Conservation (phyloP, 2,888 invertebrate species). For the Lamellibrachia satsuma region DNA sequence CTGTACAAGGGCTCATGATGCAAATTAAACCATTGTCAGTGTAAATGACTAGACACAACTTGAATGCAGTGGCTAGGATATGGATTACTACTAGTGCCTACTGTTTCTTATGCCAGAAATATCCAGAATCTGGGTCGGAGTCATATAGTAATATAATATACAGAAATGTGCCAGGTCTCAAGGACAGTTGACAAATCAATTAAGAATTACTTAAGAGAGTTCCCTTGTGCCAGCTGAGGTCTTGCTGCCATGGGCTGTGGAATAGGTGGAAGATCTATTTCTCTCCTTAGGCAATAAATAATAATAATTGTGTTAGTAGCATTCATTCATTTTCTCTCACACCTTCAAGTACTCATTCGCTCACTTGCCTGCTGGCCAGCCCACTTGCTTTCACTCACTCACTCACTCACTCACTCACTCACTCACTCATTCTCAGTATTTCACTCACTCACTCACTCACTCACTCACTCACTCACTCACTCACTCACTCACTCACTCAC, state of each 20-base stretch:
- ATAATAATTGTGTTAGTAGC: neutral
- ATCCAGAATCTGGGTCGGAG: neutral
- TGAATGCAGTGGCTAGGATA: neutral
- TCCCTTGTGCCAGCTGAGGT: neutral
- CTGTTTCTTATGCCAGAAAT: neutral
- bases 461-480: conserved; percentile 6
- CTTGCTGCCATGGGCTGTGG: neutral
- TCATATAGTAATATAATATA: neutral
- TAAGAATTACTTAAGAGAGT: neutral
- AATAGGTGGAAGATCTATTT: neutral
- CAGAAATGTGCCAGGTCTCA: neutral
- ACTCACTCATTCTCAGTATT: too few relatives aligned
- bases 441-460: neutral
- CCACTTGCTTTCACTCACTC: too few relatives aligned
- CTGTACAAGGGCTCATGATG: neutral
- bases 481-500: conserved; percentile 10
- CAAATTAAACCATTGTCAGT: neutral
- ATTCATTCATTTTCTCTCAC: neutral
- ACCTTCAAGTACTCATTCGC: too few relatives aligned
- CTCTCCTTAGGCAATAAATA: neutral
- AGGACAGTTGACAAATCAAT: neutral
- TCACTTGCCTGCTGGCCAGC: too few relatives aligned
- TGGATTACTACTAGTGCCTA: neutral
- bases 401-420: too few relatives aligned
- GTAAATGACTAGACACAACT: neutral